These are phyloP conservation scores for Exocentrus adspersus DNA, from an alignment of 2,888 invertebrate genomes.

Conservation along the genomic window DNA sequence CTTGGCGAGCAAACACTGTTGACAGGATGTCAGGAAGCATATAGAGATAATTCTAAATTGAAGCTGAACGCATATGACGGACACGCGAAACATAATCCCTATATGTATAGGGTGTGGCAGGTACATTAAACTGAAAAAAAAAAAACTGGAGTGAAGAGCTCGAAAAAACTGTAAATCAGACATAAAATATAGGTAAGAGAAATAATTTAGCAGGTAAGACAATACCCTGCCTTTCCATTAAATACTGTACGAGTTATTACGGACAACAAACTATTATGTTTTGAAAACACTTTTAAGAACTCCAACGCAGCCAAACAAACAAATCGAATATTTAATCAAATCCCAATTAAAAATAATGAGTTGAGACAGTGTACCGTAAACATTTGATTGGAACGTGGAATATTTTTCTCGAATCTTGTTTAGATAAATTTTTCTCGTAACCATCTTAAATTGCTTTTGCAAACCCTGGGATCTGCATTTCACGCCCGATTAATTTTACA, in stretches of 20 bases:
- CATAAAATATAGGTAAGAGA: too few relatives aligned
- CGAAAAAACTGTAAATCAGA: too few relatives aligned
- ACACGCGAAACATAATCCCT: background rate
- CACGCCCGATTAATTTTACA: conserved; percentile 29
- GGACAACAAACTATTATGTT: too few relatives aligned
- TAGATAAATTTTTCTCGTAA: background rate
- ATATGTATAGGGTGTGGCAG: too few relatives aligned
- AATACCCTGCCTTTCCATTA: too few relatives aligned
- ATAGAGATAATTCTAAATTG: background rate
- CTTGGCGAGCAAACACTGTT: background rate
- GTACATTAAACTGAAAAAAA: too few relatives aligned
- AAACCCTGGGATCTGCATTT: conserved; percentile 20
- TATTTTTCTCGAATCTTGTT: conserved; percentile 7
- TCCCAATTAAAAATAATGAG: conserved; percentile 28
- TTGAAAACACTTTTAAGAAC: too few relatives aligned
- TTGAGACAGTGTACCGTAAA: conserved; percentile 4
- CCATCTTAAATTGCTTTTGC: conserved; percentile 1
- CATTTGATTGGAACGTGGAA: conserved; percentile 10
- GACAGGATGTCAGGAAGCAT: background rate
- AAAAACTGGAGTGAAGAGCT: too few relatives aligned
- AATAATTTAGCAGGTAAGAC: too few relatives aligned
- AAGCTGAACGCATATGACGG: background rate
- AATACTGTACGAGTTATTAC: too few relatives aligned
- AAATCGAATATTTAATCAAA: background rate
- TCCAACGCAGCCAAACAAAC: background rate